Evolutionary conservation across 1,140 invertebrate species (phyloP).

Genomic region (Kradibia gibbosae): DNA sequence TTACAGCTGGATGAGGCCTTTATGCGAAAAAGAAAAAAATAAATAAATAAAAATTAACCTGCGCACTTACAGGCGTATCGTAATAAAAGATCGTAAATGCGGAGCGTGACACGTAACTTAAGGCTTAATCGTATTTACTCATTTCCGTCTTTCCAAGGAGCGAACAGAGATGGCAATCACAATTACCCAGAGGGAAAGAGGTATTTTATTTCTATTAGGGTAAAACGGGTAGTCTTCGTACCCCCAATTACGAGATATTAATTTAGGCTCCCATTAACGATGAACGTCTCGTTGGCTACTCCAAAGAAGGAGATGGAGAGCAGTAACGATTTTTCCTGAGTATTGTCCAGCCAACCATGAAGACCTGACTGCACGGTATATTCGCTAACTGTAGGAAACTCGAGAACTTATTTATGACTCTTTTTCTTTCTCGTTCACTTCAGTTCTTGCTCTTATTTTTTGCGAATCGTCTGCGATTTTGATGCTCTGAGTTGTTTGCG

Average conservation of each 20-base stretch:
- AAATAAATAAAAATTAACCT: background rate
- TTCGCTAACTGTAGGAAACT: conserved; percentile 19
- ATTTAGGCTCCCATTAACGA: conserved; percentile 68
- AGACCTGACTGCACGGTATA: conserved; percentile 19
- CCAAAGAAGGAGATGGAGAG: conserved; percentile 21
- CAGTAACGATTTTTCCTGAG: conserved; percentile 64
- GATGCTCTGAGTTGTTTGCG: background rate
- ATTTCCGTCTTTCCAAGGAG: conserved; percentile 58
- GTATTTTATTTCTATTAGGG: conserved; percentile 72
- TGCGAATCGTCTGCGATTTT: background rate
- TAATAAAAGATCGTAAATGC: conserved; percentile 44
- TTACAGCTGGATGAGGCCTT: background rate
- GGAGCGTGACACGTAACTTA: conserved; percentile 65
- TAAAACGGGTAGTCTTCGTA: conserved; percentile 63
- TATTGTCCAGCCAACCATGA: conserved; percentile 54
- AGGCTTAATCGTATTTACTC: conserved; percentile 68
- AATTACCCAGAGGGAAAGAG: conserved; percentile 64
- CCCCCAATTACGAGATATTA: conserved; percentile 71
- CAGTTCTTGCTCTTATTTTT: background rate
- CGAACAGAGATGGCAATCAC: conserved; percentile 53
- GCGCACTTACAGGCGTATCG: background rate
- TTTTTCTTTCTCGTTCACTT: conserved; percentile 29
- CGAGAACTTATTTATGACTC: conserved; percentile 13
- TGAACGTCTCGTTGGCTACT: conserved; percentile 43
- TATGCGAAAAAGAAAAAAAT: background rate